phyloP scores from a whole-genome alignment of 2,797 vertebrate genomes.

The Sebastes kiyomatsui region DNA sequence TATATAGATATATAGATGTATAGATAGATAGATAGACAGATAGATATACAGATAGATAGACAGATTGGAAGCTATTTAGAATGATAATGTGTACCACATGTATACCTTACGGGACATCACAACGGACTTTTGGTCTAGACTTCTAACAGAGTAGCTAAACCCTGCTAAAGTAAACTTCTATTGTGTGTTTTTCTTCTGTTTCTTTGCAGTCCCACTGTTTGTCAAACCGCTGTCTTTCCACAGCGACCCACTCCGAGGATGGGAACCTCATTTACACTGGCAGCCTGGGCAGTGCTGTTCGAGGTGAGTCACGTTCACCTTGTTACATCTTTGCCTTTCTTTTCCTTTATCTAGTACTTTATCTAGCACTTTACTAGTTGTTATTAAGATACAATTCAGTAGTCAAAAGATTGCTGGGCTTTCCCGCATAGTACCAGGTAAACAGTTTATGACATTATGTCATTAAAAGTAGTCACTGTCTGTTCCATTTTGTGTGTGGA shows the following conservation, averaged over 20 bases:
- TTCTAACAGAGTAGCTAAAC: background rate
- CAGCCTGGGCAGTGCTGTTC: slow-evolving; percentile 64
- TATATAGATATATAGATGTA: no score
- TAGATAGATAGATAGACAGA: no score
- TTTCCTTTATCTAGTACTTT: background rate
- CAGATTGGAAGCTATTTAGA: background rate
- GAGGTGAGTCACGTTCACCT: slow-evolving; percentile 45
- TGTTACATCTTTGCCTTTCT: background rate
- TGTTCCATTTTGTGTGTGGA: no score
- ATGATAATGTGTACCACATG: background rate
- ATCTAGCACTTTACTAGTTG: no score
- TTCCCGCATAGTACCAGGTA: background rate
- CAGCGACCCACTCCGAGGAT: slow-evolving; percentile 5
- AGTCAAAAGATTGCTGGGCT: background rate
- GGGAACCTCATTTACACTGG: slow-evolving; percentile 79
- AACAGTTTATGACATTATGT: no score
- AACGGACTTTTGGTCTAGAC: background rate
- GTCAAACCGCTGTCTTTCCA: slow-evolving; percentile 12
- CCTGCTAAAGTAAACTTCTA: background rate
- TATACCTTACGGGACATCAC: background rate
- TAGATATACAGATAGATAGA: background rate
- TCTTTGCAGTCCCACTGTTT: background rate
- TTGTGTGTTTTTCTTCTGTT: background rate
- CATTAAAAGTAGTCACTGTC: no score
- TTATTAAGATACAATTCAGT: background rate